phyloP scores from a whole-genome alignment of 2,888 invertebrate species.

The Chesias legatella region DNA sequence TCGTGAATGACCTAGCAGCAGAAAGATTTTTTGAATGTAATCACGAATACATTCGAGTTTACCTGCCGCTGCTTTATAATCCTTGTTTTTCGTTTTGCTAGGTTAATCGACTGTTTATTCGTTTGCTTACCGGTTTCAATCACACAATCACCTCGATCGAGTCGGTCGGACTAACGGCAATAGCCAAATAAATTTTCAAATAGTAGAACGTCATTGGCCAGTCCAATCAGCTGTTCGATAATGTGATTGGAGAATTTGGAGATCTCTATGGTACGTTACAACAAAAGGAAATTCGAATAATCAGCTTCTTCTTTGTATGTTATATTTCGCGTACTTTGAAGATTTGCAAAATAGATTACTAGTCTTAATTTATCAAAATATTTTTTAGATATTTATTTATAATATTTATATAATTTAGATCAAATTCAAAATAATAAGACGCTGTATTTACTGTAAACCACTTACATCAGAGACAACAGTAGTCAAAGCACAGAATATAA shows the following conservation, averaged over 20 bases:
- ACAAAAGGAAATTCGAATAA: constrained; percentile 1
- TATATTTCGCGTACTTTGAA: too few relatives aligned
- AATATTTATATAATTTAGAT: too few relatives aligned
- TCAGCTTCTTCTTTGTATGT: too few relatives aligned
- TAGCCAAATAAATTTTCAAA: constrained; percentile 14
- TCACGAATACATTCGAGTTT: constrained; percentile 15
- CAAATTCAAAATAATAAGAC: too few relatives aligned
- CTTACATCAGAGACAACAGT: too few relatives aligned
- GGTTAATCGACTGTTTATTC: neutral
- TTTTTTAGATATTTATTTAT: too few relatives aligned
- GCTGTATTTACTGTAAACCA: too few relatives aligned
- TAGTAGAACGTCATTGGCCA: constrained; percentile 11
- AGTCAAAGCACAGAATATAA: too few relatives aligned
- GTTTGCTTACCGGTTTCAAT: neutral
- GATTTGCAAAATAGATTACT: too few relatives aligned
- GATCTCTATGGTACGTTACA: neutral
- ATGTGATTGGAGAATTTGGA: constrained; percentile 17
- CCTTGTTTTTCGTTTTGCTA: constrained; percentile 3
- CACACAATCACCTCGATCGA: too few relatives aligned
- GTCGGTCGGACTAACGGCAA: constrained; percentile 25
- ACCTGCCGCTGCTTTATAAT: constrained; percentile 6
- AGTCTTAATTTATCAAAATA: too few relatives aligned
- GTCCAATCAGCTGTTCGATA: constrained; percentile 20
- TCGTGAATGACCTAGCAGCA: constrained; percentile 8
- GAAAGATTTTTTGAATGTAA: constrained; percentile 15